Percentiles rank a stretch among this genome's conserved stretches.
phyloP scores from a whole-genome alignment of 2,113 vertebrate genomes.

The Bubalus kerabau region DNA sequence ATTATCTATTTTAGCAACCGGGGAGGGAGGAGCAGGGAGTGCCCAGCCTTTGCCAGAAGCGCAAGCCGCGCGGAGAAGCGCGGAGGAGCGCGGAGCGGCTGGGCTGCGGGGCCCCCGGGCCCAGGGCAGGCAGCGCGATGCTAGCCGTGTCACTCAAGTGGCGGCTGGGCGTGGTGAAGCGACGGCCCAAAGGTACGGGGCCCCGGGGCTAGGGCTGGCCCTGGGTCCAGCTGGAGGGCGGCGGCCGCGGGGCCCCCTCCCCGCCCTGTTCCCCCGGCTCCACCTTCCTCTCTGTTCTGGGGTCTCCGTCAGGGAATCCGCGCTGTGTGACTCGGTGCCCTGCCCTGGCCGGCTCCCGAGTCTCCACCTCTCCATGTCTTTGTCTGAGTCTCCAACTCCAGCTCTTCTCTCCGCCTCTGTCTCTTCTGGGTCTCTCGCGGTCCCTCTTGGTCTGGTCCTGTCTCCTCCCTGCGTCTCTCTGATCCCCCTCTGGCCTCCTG shows the following conservation, averaged over 20 bases:
- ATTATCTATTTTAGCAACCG: constrained; percentile 68
- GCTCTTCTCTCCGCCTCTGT: background rate
- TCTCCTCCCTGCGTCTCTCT: too few species aligned
- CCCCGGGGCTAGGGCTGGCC: background rate
- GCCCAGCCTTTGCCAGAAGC: constrained; percentile 35
- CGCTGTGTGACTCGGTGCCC: background rate
- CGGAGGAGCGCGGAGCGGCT: background rate
- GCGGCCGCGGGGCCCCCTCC: background rate
- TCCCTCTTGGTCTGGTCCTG: background rate
- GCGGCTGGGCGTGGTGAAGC: constrained; percentile 89
- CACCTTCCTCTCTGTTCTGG: background rate
- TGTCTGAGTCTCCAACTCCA: background rate
- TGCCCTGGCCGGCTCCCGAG: background rate
- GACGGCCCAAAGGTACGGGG: constrained; percentile 84
- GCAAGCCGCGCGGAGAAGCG: background rate
- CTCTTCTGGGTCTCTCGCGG: background rate
- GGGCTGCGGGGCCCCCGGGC: constrained; percentile 46
- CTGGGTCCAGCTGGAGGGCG: background rate
- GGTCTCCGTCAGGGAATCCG: background rate
- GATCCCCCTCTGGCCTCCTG: too few species aligned
- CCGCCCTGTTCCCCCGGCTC: background rate
- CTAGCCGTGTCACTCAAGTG: constrained; percentile 90
- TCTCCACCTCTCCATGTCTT: background rate
- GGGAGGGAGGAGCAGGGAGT: constrained; percentile 46
- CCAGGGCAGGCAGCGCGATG: constrained; percentile 73